A percentile compares a stretch with the other conserved stretches of the same genome.
Conservation (phyloP, 2,797 vertebrate genomes). For the Ambastaia sidthimunki region DNA sequence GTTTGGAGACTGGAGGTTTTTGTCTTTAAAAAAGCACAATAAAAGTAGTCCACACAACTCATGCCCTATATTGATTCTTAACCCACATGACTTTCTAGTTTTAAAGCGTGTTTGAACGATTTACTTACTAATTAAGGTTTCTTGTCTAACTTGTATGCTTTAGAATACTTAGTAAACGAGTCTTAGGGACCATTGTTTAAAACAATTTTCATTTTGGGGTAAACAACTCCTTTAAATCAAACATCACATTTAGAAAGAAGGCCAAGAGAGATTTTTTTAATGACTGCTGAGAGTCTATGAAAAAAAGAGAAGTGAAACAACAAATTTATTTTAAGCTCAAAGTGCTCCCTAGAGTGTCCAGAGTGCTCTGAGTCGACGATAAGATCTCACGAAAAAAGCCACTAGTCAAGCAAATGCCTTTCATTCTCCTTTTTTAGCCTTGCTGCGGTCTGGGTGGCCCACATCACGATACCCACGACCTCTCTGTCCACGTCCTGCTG, state of each 20-base stretch:
- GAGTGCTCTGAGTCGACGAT: constrained; percentile 53
- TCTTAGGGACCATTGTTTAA: too few relatives aligned
- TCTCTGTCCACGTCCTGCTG: constrained; percentile 29
- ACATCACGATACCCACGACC: constrained; percentile 25
- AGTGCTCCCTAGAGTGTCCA: constrained; percentile 64
- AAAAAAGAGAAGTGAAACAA: not conserved
- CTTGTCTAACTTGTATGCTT: too few relatives aligned
- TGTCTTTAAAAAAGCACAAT: too few relatives aligned
- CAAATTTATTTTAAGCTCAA: constrained; percentile 11
- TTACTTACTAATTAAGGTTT: too few relatives aligned
- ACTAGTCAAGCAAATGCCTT: constrained; percentile 67
- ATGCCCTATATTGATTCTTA: too few relatives aligned
- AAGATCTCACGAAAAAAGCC: constrained; percentile 70
- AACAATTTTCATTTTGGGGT: not conserved
- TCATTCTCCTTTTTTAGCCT: constrained; percentile 49
- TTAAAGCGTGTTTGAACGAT: too few relatives aligned
- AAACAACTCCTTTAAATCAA: not conserved
- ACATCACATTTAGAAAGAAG: not conserved
- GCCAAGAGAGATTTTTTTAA: not conserved
- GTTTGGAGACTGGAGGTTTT: too few relatives aligned
- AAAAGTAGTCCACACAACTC: too few relatives aligned
- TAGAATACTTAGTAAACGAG: too few relatives aligned
- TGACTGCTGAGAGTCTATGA: not conserved
- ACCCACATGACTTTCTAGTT: too few relatives aligned
- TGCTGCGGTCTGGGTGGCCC: constrained; percentile 73